Evolutionary conservation across 2,113 vertebrate species (phyloP), one percentile per base, ranked within the genome.

Genomic region (Cavia aperea): DNA sequence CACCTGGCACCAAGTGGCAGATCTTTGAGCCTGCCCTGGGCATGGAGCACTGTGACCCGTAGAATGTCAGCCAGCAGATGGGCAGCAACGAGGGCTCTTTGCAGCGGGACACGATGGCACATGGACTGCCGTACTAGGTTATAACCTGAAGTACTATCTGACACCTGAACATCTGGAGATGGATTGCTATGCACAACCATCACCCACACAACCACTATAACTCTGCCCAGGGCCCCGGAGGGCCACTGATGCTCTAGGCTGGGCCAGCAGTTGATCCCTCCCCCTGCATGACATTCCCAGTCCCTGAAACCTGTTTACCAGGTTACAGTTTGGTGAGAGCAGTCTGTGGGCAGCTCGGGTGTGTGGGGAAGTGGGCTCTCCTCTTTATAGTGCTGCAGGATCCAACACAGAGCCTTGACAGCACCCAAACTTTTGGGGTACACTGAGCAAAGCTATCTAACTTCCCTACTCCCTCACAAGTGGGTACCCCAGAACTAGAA

Each of bases 61-160:
- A 96, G 95, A 99, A 97, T 46, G 98, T 99, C 95, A 98, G 99
- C 2, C 98, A 99, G 96, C 99, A 99, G 97, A 99, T 99, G 98
- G 99, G 99, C 90, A 98, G 98, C 97, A 99, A 99, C 97, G 99
- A 98, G 96, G 98, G 98, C 75, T 98, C 99, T 1, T 99, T 98
- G 0, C 99, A 99, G 97, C 97, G 98, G 77, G 99, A 99, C 95
- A 99, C 99, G 98, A 99, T 98, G 0, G 98, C 98, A 36, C 99
- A 99, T 4, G 99, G 99, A 85, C 98, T 98, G 26, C 98, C 98
- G 0, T 98, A 99, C 56, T 99, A 99, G 97, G 98, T 99, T 99
- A 98, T 1, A 99, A 99, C 97, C 98, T 97, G 97, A 99, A 99
- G 83, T 99, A 99, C 97, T 99, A 98, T 95, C 96, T 97, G 4